Evolutionary conservation across 2,888 invertebrate species (phyloP).

Genomic region (Cristatella mucedo): DNA sequence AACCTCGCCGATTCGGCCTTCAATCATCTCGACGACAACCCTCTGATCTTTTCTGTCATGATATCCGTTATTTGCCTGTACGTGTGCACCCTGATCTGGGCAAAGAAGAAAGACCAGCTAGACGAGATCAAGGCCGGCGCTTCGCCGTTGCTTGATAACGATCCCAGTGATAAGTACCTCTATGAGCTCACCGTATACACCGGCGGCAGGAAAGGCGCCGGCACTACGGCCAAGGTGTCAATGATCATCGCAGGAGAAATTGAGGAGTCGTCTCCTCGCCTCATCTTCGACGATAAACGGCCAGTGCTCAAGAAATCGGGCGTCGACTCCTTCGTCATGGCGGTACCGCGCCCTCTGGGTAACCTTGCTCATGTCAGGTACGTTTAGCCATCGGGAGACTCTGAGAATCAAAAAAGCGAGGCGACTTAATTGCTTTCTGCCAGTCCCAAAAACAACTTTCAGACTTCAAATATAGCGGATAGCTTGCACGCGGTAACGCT

Average conservation of each 20-base stretch:
- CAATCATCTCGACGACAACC: slow-evolving; percentile 16
- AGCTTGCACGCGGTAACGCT: too few species aligned
- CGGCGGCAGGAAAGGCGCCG: slow-evolving; percentile 19
- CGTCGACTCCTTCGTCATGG: slow-evolving; percentile 32
- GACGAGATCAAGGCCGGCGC: slow-evolving; percentile 21
- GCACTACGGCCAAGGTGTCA: slow-evolving; percentile 18
- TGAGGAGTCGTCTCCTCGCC: slow-evolving; percentile 24
- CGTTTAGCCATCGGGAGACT: background rate
- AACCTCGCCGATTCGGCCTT: slow-evolving; percentile 16
- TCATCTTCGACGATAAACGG: slow-evolving; percentile 19
- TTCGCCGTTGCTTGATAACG: slow-evolving; percentile 29
- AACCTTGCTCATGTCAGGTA: slow-evolving; percentile 13
- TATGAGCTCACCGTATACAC: slow-evolving; percentile 34
- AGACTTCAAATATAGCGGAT: too few species aligned
- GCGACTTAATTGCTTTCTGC: background rate
- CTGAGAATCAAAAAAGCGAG: background rate
- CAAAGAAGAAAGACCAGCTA: slow-evolving; percentile 13
- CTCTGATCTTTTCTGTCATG: slow-evolving; percentile 16
- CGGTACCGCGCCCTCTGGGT: slow-evolving; percentile 16
- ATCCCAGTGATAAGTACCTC: slow-evolving; percentile 27
- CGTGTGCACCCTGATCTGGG: slow-evolving; percentile 14
- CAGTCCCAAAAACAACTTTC: background rate
- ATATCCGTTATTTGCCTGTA: slow-evolving; percentile 15
- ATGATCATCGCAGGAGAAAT: slow-evolving; percentile 27
- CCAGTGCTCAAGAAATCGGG: slow-evolving; percentile 24